Evolutionary conservation across 2,888 invertebrate genomes (phyloP).

Genomic region (Acrocyrtus sp.): DNA sequence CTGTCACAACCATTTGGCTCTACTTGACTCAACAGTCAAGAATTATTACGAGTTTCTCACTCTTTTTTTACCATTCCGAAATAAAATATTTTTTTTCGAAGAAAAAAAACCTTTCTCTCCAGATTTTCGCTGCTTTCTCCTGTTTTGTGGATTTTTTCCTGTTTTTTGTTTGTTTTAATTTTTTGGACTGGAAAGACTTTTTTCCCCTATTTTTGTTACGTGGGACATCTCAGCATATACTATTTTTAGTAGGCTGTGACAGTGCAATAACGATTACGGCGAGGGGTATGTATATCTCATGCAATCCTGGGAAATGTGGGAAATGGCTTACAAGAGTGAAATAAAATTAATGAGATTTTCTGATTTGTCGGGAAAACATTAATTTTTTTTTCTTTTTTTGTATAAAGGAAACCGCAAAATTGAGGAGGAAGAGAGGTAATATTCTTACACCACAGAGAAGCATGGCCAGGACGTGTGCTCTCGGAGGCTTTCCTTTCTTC

Average conservation of each 20-base stretch:
- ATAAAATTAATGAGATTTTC: neutral
- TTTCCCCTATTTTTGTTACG: neutral
- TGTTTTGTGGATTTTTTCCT: too few species aligned
- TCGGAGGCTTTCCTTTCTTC: too few species aligned
- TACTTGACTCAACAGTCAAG: slow-evolving; percentile 19
- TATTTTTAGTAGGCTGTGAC: too few species aligned
- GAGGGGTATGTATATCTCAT: too few species aligned
- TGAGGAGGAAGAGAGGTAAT: neutral
- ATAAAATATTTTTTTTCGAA: neutral
- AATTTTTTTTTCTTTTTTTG: neutral
- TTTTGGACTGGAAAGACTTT: neutral
- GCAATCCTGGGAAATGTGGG: neutral
- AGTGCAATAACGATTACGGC: too few species aligned
- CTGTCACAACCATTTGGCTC: slow-evolving; percentile 28
- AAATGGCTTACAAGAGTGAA: neutral
- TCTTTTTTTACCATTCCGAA: neutral
- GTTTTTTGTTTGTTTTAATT: slow-evolving; percentile 5
- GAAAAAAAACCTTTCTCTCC: too few species aligned
- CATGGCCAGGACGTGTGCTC: too few species aligned
- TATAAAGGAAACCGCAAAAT: neutral
- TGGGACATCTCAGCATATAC: neutral
- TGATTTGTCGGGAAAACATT: neutral
- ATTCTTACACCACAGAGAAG: too few species aligned
- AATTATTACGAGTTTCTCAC: slow-evolving; percentile 26
- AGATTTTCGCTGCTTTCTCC: too few species aligned